Evolutionary conservation across 2,888 invertebrate genomes (phyloP).

Genomic region (Elmis aenea): DNA sequence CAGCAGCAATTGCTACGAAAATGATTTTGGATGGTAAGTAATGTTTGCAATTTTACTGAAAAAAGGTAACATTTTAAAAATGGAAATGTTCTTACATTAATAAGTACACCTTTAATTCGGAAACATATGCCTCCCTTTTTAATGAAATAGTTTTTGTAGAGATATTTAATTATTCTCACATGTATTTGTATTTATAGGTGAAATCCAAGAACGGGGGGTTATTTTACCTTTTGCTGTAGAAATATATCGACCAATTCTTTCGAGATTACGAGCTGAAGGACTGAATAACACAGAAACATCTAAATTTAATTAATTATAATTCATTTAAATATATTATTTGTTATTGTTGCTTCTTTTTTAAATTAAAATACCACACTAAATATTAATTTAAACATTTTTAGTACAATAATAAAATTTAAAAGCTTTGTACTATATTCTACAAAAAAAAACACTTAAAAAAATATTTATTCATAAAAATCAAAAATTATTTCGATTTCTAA

Average conservation of each 20-base stretch:
- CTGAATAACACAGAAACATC: constrained; percentile 66
- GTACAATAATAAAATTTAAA: no score
- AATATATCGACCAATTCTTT: constrained; percentile 88
- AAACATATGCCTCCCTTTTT: no score
- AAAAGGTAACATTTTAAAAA: no score
- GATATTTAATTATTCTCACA: neutral
- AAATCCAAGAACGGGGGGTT: constrained; percentile 93
- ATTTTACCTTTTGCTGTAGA: constrained; percentile 88
- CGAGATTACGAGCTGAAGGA: constrained; percentile 80
- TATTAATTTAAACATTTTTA: no score
- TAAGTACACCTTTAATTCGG: no score
- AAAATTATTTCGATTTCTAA: no score
- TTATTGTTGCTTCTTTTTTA: no score
- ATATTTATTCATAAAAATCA: no score
- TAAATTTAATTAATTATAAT: constrained; percentile 41
- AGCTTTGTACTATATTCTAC: no score
- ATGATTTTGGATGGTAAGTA: constrained; percentile 91
- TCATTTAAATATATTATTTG: neutral
- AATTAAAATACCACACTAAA: no score
- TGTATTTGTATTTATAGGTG: constrained; percentile 60
- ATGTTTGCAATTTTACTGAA: constrained; percentile 4
- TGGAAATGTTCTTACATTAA: no score
- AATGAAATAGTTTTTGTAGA: neutral
- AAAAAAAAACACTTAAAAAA: no score
- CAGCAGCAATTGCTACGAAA: constrained; percentile 92